Evolutionary conservation across 2,797 vertebrate genomes (phyloP), one percentile per base, ranked within the genome.

Genomic region (Perdix hodgsoniae): DNA sequence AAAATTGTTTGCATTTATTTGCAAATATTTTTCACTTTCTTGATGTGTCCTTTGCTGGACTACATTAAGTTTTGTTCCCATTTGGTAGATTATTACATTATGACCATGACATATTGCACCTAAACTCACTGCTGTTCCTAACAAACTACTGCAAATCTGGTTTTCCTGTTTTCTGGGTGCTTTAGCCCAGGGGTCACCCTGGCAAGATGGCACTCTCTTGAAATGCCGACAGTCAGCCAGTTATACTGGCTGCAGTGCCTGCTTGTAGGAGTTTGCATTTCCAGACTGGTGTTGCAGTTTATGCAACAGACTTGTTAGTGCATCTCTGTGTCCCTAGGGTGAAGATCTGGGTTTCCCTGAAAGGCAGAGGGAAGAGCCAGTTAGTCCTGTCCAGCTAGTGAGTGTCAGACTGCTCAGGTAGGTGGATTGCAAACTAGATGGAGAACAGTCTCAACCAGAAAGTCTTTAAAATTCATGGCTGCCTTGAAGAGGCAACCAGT

Each of bases 281-380:
- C 27, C 88, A 94, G 85, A 67, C 66, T 35, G 69, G 56, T 35
- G 2, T n/a, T 56, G 56, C 74, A 76, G 49, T 80, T 84, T 49
- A 22, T 49, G 74, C 31, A 64, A 56, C 70, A 95, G 89, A 86
- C 83, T 60, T 93, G 73, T 76, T 31, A 24, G 79, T 76, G 60
- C 83, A 76, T 90, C 93, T 88, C 87, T 88, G 61, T 78, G 85
- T 86, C 96, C 85, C 31, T 52, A 40, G 33, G 85, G 47, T 84
- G 91, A 88, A 94, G 90, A 94, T 94, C 88, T 96, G 80, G 52
- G 60, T 83, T 94, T 86, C 83, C 27, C 39, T 90, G 64, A 75
- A 76, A 82, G 39, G 79, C 33, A 35, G 61, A 92, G 57, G 35
- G 50, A 83, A 94, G 64, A 96, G 83, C 94, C 83, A 86, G 96